Base-by-base conservation (phyloP, 2,797 vertebrate species). In the Darevskia nairensis region DNA sequence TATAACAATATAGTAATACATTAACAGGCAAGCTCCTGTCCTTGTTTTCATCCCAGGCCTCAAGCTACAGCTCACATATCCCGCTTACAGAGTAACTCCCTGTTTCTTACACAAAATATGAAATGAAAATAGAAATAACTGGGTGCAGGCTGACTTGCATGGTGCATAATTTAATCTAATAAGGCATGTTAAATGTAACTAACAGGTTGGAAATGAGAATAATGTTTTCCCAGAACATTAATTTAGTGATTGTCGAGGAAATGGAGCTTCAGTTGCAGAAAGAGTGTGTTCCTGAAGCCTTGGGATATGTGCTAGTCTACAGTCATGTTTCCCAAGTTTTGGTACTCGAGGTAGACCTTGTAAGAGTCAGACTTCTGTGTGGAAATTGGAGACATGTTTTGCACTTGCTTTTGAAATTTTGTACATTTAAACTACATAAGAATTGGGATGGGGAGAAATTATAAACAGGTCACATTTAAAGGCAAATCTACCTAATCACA, bases 191-290 rank as follows among this genome's bases (percentile, higher is more conserved):
- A 94, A 93, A 90, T 19, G 15, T 0, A 68, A 39, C 10, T 15
- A 88, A 88, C 6, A 76, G 82, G 17, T 86, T 88, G 88, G 93
- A 92, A 81, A 87, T 75, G 84, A 91, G 75, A 50, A 82, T 91
- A 90, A 68, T 68, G 35, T 68, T 68, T 11, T 13, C 27, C 27
- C 39, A 41, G 46, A 35, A 50, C n/a, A 29, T 84, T 32, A 21
- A 46, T 74, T 44, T 3, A 35, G 19, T 23, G 29, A 50, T 46
- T 23, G 66, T 41, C 66, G 17, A n/a, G 41, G 41, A n/a, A n/a
- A 39, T 41, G 80, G 7, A 81, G 15, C 19, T 61, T 23, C 59
- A 21, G 5, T 61, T 61, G 19, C 19, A 23, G 59, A 61, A 23
- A 21, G 5, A 0, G 17, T 2, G 5, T 23, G 6, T 19, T 61